Evolutionary conservation across 1,140 invertebrate species (phyloP).

Genomic region (Penaeus indicus): DNA sequence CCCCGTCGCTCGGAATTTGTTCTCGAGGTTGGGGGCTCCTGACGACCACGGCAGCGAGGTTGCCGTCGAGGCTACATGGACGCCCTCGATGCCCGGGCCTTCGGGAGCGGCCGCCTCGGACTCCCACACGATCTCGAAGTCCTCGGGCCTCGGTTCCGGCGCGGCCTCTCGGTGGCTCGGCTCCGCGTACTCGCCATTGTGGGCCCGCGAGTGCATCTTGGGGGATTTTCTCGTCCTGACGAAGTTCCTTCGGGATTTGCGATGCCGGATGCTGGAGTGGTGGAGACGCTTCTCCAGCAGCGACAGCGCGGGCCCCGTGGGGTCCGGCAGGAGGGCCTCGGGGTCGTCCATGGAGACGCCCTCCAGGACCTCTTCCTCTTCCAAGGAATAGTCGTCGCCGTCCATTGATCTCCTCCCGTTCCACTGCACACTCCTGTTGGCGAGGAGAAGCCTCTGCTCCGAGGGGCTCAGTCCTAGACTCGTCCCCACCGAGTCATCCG

Average conservation of each 20-base stretch:
- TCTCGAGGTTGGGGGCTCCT: conserved; percentile 47
- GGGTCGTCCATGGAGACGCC: conserved; percentile 44
- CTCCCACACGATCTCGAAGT: conserved; percentile 27
- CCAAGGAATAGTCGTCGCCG: conserved; percentile 11
- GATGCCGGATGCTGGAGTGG: conserved; percentile 58
- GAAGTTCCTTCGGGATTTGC: conserved; percentile 60
- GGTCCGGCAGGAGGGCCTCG: conserved; percentile 19
- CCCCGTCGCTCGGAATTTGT: conserved; percentile 53
- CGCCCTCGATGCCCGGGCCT: not conserved
- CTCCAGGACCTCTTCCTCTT: conserved; percentile 42
- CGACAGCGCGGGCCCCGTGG: not conserved
- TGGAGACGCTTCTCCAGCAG: conserved; percentile 42
- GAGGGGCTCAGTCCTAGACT: not conserved
- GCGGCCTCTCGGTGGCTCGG: not conserved
- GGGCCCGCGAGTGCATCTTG: conserved; percentile 36
- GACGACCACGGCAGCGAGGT: conserved; percentile 39
- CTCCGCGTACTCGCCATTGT: not conserved
- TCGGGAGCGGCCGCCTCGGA: conserved; percentile 2
- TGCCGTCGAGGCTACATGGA: conserved; percentile 26
- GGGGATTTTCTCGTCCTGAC: conserved; percentile 63
- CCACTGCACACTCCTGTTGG: conserved; percentile 36
- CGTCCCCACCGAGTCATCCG: not conserved
- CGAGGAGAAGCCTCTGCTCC: not conserved
- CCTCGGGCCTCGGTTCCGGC: not conserved
- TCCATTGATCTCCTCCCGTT: conserved; percentile 31